phyloP scores from a whole-genome alignment of 2,888 invertebrate genomes.

The Zaprionus lineosus region DNA sequence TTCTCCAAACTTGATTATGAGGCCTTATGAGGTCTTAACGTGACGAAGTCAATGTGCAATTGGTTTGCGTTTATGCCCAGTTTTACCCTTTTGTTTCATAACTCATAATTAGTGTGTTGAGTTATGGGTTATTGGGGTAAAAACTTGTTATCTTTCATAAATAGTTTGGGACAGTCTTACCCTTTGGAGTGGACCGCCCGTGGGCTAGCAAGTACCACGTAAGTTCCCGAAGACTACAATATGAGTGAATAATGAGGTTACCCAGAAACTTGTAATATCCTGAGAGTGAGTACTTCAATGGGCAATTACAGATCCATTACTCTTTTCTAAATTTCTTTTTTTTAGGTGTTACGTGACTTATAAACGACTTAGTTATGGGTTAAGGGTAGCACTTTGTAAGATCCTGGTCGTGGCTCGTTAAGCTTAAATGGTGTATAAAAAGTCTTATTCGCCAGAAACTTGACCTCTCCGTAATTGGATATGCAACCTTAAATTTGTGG shows the following conservation, averaged over 20 bases:
- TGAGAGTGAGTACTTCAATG: slow-evolving; percentile 40
- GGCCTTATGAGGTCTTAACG: slow-evolving; percentile 29
- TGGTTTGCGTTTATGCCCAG: slow-evolving; percentile 38
- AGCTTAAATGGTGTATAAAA: too few relatives aligned
- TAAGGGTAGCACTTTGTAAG: slow-evolving; percentile 14
- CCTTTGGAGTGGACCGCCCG: slow-evolving; percentile 27
- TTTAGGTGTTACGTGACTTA: slow-evolving; percentile 17
- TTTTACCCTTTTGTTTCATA: slow-evolving; percentile 59
- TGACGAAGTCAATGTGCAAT: slow-evolving; percentile 71
- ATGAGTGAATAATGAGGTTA: slow-evolving; percentile 52
- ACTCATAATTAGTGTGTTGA: slow-evolving; percentile 69
- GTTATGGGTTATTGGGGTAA: slow-evolving; percentile 60
- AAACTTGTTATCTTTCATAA: slow-evolving; percentile 55
- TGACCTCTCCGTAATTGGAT: too few relatives aligned
- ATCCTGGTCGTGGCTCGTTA: too few relatives aligned
- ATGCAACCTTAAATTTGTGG: too few relatives aligned
- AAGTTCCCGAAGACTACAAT: slow-evolving; percentile 45
- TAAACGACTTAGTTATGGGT: slow-evolving; percentile 23
- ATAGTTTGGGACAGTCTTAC: slow-evolving; percentile 8
- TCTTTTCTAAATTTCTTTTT: slow-evolving; percentile 8
- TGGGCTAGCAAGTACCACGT: slow-evolving; percentile 24
- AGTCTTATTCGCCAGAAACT: not conserved
- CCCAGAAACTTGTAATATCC: slow-evolving; percentile 34
- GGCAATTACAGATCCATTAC: slow-evolving; percentile 46
- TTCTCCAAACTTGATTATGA: slow-evolving; percentile 47